A percentile compares a stretch with the other conserved stretches of the same genome.
phyloP scores from a whole-genome alignment of 2,113 vertebrate genomes.

The Notarius quadriscutis region DNA sequence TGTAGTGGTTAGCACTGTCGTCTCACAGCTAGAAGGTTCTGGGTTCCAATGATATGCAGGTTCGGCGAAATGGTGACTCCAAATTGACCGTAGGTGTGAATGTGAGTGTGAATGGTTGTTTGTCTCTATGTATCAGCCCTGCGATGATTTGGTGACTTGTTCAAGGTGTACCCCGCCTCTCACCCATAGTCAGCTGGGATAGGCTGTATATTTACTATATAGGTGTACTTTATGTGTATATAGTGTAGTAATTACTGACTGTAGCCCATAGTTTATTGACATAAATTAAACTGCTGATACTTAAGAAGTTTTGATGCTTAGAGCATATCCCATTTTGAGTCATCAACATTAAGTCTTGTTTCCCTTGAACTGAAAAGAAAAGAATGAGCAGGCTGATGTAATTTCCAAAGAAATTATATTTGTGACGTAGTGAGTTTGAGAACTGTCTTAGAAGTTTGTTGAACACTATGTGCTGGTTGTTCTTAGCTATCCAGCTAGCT shows the following conservation, averaged over 20 bases:
- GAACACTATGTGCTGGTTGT: background rate
- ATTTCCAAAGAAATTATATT: background rate
- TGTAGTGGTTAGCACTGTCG: too few species aligned
- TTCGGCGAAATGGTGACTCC: too few species aligned
- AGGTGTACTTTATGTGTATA: background rate
- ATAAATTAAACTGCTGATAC: too few species aligned
- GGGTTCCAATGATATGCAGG: too few species aligned
- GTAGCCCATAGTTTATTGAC: background rate
- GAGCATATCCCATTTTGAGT: background rate
- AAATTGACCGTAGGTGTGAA: too few species aligned
- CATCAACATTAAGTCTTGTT: background rate
- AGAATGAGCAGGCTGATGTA: background rate
- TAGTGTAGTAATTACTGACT: background rate
- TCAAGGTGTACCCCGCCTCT: too few species aligned
- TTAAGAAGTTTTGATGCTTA: too few species aligned
- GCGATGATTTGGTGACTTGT: too few species aligned
- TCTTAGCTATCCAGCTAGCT: background rate
- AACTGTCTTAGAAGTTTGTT: background rate
- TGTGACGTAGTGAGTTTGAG: background rate
- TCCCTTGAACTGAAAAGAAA: background rate
- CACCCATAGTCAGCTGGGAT: too few species aligned
- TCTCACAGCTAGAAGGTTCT: too few species aligned
- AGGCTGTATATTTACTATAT: background rate
- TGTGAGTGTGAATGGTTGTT: too few species aligned
- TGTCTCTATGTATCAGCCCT: too few species aligned